Evolutionary conservation across 2,888 invertebrate species (phyloP).

Genomic region (Drosophila seclusa): DNA sequence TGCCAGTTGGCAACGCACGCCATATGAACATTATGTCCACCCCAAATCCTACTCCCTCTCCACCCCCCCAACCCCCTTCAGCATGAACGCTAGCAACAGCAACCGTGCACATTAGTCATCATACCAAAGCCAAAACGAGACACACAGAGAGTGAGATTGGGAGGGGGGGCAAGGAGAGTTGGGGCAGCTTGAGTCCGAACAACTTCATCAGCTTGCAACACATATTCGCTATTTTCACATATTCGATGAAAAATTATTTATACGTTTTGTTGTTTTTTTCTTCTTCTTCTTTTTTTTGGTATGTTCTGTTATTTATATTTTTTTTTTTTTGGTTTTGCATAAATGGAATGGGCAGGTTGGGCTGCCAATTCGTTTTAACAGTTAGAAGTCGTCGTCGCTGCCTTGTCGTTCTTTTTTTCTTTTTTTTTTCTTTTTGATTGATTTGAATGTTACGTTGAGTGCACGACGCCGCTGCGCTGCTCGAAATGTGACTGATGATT

Average conservation of each 20-base stretch:
- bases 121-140: conserved; percentile 6
- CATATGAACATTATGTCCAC: conserved; percentile 65
- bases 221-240: conserved; percentile 53
- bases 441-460: conserved; percentile 83
- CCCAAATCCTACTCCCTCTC: conserved; percentile 10
- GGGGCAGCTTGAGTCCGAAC: conserved; percentile 31
- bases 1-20: conserved; percentile 50
- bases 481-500: conserved; percentile 75
- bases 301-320: not conserved
- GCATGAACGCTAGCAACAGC: conserved; percentile 13
- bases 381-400: conserved; percentile 57
- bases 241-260: conserved; percentile 75
- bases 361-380: conserved; percentile 60
- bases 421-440: conserved; percentile 68
- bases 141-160: not conserved
- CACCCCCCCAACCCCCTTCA: not conserved
- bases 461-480: conserved; percentile 59
- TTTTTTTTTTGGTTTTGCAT: conserved; percentile 58
- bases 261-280: conserved; percentile 30
- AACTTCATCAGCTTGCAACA: conserved; percentile 67
- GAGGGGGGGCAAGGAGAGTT: not conserved
- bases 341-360: conserved; percentile 40
- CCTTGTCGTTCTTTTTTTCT: conserved; percentile 19
- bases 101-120: conserved; percentile 59
- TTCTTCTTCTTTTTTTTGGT: not conserved